Evolutionary conservation across 2,888 invertebrate species (phyloP).

Genomic region (Drosophila putrida): DNA sequence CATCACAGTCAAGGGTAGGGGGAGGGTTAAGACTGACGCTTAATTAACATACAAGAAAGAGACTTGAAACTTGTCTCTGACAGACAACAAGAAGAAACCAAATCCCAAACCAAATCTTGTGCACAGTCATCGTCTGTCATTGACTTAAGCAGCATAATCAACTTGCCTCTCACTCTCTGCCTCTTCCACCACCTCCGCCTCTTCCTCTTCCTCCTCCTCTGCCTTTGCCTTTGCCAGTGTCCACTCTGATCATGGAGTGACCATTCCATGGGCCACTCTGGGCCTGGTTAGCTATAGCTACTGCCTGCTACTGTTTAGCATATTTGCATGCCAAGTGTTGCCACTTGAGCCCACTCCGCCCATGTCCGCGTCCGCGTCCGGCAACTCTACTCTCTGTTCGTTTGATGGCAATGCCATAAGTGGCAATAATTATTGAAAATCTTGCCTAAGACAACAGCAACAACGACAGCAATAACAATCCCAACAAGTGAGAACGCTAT

Average conservation of each 20-base stretch:
- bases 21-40: conserved; percentile 36
- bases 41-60: conserved; percentile 76
- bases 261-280: conserved; percentile 29
- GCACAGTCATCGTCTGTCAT: conserved; percentile 72
- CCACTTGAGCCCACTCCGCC: conserved; percentile 67
- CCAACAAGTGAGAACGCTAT: conserved; percentile 1
- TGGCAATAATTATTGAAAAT: conserved; percentile 84
- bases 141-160: conserved; percentile 80
- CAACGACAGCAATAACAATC: conserved; percentile 56
- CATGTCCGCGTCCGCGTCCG: conserved; percentile 53
- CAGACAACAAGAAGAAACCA: conserved; percentile 45
- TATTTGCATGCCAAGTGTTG: conserved; percentile 79
- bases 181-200: no score
- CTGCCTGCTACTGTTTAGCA: conserved; percentile 79
- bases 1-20: conserved; percentile 47
- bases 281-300: conserved; percentile 12
- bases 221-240: background rate
- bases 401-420: conserved; percentile 74
- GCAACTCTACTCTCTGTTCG: conserved; percentile 19
- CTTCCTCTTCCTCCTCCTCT: no score
- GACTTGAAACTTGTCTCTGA: conserved; percentile 80
- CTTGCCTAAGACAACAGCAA: conserved; percentile 76
- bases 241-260: no score
- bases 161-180: conserved; percentile 50
- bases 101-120: conserved; percentile 66